Evolutionary conservation across 1,140 invertebrate genomes (phyloP).

Genomic region (Drosophila rhopaloa): DNA sequence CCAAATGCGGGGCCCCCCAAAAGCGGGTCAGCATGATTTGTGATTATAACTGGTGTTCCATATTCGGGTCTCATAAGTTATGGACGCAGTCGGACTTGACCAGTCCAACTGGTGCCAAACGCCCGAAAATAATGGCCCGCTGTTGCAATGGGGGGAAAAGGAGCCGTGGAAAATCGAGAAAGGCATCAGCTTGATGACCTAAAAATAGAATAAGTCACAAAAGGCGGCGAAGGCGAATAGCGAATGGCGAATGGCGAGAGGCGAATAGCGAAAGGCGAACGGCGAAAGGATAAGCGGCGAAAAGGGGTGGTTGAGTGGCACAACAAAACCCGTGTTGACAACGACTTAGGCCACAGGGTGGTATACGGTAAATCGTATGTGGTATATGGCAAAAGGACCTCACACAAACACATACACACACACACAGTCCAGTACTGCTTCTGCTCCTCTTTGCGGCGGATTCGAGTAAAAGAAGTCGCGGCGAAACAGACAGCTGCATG

Average conservation of each 20-base stretch:
- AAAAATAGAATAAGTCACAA: conserved; percentile 77
- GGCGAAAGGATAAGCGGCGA: conserved; percentile 23
- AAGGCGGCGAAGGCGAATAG: conserved; percentile 49
- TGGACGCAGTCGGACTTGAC: conserved; percentile 38
- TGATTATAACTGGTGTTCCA: conserved; percentile 65
- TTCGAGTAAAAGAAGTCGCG: conserved; percentile 37
- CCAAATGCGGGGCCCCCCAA: conserved; percentile 32
- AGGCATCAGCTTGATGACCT: conserved; percentile 72
- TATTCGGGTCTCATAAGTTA: conserved; percentile 52
- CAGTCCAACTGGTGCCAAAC: conserved; percentile 68
- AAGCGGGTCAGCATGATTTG: conserved; percentile 75
- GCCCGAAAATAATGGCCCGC: conserved; percentile 39
- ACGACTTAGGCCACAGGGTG: conserved; percentile 34
- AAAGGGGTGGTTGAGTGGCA: conserved; percentile 55
- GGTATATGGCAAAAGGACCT: not conserved
- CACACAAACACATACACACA: conserved; percentile 15
- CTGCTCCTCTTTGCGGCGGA: conserved; percentile 55
- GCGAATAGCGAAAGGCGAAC: conserved; percentile 10
- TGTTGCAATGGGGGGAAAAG: conserved; percentile 25
- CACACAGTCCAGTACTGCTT: not conserved
- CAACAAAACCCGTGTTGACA: conserved; percentile 81
- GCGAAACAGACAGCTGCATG: conserved; percentile 29
- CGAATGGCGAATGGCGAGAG: conserved; percentile 28
- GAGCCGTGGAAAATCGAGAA: conserved; percentile 11
- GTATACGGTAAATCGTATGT: not conserved